These are phyloP conservation scores for Phenganax marumi DNA, from an alignment of 92 coral and sea anemone genomes.

Conservation along the genomic window DNA sequence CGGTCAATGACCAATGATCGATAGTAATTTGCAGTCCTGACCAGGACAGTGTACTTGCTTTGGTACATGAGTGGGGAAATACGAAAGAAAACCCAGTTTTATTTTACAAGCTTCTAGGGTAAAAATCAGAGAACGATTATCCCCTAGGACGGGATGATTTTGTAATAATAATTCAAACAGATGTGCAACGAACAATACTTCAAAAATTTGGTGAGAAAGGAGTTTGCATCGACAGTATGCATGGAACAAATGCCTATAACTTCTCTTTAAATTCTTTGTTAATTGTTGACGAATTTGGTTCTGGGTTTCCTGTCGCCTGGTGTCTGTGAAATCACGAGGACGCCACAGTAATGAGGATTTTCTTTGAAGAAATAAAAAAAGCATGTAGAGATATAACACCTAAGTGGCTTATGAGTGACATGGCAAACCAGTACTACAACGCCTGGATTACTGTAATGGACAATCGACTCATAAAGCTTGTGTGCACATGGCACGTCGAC, in stretches of 20 bases:
- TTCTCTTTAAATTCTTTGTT: background rate
- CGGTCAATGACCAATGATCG: no score
- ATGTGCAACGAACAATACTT: background rate
- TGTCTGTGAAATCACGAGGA: background rate
- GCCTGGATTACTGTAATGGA: slow-evolving; percentile 40
- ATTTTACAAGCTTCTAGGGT: slow-evolving; percentile 17
- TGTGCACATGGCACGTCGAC: slow-evolving; percentile 66
- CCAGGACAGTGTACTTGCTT: slow-evolving; percentile 16
- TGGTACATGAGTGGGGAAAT: slow-evolving; percentile 5
- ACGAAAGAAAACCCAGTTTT: slow-evolving; percentile 1
- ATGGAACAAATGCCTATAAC: slow-evolving; percentile 25
- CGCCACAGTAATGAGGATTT: slow-evolving; percentile 8
- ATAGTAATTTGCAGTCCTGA: background rate
- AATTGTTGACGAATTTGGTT: background rate
- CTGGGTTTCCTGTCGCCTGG: slow-evolving; percentile 16
- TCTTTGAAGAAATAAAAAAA: background rate
- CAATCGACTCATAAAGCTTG: slow-evolving; percentile 18
- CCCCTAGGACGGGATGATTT: slow-evolving; percentile 1
- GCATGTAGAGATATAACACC: background rate
- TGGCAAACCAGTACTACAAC: slow-evolving; percentile 25
- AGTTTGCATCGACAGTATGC: background rate
- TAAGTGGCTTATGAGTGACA: slow-evolving; percentile 12
- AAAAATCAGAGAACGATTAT: background rate
- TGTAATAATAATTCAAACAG: slow-evolving; percentile 7
- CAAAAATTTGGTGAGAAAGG: slow-evolving; percentile 3